A percentile compares a stretch with the other conserved stretches of the same genome.
Conservation (phyloP, 2,797 vertebrate genomes). For the Eremophila alpestris region DNA sequence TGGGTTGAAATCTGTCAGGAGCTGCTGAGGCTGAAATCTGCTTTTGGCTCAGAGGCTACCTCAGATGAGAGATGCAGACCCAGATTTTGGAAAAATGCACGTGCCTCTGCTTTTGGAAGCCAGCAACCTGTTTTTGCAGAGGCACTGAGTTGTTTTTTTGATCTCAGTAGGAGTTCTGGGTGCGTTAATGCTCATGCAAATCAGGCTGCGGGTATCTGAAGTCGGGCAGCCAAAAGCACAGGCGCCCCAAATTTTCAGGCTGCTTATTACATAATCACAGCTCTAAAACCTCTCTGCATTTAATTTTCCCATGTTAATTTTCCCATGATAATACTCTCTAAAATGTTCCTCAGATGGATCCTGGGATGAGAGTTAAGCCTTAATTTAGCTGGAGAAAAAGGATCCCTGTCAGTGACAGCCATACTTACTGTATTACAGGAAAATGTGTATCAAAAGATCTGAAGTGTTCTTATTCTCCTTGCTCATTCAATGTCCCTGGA, state of each 20-base stretch:
- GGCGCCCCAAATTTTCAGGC: slow-evolving; percentile 35
- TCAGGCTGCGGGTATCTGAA: slow-evolving; percentile 30
- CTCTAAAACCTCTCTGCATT: background rate
- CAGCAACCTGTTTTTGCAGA: slow-evolving; percentile 39
- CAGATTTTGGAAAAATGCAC: background rate
- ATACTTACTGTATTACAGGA: background rate
- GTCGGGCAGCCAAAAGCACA: slow-evolving; percentile 36
- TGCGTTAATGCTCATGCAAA: slow-evolving; percentile 49
- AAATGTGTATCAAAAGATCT: background rate
- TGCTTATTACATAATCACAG: slow-evolving; percentile 8
- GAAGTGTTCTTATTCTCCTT: background rate
- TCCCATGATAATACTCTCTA: background rate
- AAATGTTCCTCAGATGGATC: background rate
- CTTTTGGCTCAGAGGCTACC: background rate
- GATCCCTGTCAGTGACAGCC: background rate
- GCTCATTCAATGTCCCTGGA: background rate
- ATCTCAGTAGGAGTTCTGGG: slow-evolving; percentile 65
- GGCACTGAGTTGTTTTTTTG: background rate
- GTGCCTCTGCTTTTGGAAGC: background rate
- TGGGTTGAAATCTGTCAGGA: background rate
- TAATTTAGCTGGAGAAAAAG: background rate
- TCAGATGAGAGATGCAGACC: background rate
- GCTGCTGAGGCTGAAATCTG: background rate
- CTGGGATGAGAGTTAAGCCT: background rate
- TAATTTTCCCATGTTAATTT: background rate